These are phyloP conservation scores for Corythornis leucogaster DNA, from an alignment of 2,797 vertebrate genomes.

Conservation along the genomic window DNA sequence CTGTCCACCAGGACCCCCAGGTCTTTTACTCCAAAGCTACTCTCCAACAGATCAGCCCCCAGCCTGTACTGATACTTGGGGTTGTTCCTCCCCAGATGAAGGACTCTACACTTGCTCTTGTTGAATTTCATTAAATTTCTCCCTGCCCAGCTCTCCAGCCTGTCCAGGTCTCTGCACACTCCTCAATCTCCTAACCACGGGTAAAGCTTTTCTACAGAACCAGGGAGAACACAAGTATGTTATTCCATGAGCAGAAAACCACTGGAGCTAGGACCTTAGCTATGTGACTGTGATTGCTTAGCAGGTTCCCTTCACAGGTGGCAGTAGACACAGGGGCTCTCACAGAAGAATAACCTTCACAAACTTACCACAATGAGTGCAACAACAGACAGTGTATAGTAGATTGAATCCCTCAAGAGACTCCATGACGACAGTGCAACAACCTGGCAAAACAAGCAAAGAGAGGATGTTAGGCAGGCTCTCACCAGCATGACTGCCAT, in stretches of 20 bases:
- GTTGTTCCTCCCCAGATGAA: no score
- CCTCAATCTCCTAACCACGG: fast-evolving
- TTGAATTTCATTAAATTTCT: no score
- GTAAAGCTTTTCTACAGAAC: background rate
- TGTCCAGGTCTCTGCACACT: background rate
- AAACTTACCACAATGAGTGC: conserved; percentile 92
- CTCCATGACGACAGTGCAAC: conserved; percentile 91
- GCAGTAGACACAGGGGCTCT: background rate
- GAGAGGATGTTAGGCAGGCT: background rate
- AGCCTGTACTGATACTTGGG: no score
- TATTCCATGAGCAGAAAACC: background rate
- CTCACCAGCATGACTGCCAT: fast-evolving
- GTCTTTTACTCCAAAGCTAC: no score
- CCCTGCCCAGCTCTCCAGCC: no score
- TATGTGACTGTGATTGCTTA: background rate
- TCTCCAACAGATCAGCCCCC: no score
- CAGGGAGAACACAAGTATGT: background rate
- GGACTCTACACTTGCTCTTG: no score
- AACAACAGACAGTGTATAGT: conserved; percentile 92
- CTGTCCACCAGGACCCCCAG: no score
- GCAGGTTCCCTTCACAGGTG: background rate
- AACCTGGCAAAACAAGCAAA: conserved; percentile 74
- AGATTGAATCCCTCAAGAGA: conserved; percentile 91
- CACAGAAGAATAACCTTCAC: background rate
- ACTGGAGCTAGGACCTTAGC: background rate